Conservation (phyloP, 1,140 invertebrate species). For the Gryllus bimaculatus region DNA sequence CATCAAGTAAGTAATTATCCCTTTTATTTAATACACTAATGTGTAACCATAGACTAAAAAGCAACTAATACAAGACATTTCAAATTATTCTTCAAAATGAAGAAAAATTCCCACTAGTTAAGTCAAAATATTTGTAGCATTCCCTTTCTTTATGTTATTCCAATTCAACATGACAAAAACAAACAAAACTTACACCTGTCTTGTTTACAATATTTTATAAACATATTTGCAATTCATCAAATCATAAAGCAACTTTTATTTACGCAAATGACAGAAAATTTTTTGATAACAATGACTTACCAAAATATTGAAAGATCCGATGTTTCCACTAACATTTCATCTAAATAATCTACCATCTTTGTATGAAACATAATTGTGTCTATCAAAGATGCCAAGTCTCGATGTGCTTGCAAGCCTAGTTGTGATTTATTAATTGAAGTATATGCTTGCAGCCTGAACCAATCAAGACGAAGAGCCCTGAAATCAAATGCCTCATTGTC, state of each 20-base stretch:
- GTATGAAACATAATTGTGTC: slow-evolving; percentile 96
- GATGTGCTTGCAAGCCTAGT: slow-evolving; percentile 75
- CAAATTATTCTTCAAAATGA: slow-evolving; percentile 6
- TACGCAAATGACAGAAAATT: neutral
- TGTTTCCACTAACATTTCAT: slow-evolving; percentile 92
- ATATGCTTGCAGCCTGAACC: slow-evolving; percentile 94
- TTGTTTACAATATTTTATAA: too few relatives aligned
- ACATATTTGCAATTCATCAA: too few relatives aligned
- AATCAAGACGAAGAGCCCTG: slow-evolving; percentile 86
- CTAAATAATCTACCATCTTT: slow-evolving; percentile 97
- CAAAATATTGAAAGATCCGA: slow-evolving; percentile 95
- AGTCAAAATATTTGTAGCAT: too few relatives aligned
- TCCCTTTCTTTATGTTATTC: too few relatives aligned
- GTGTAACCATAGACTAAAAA: neutral
- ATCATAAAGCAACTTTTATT: too few relatives aligned
- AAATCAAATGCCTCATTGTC: slow-evolving; percentile 96
- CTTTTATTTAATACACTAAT: too few relatives aligned
- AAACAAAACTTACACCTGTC: too few relatives aligned
- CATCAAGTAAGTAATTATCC: too few relatives aligned
- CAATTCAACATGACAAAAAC: too few relatives aligned
- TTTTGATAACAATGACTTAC: slow-evolving; percentile 32
- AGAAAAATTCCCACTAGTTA: neutral
- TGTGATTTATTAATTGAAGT: slow-evolving; percentile 77
- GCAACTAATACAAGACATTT: neutral
- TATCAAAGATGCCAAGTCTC: slow-evolving; percentile 79